phyloP scores from a whole-genome alignment of 35 echinoderm and acorn worm genomes.

The Apostichopus californicus region DNA sequence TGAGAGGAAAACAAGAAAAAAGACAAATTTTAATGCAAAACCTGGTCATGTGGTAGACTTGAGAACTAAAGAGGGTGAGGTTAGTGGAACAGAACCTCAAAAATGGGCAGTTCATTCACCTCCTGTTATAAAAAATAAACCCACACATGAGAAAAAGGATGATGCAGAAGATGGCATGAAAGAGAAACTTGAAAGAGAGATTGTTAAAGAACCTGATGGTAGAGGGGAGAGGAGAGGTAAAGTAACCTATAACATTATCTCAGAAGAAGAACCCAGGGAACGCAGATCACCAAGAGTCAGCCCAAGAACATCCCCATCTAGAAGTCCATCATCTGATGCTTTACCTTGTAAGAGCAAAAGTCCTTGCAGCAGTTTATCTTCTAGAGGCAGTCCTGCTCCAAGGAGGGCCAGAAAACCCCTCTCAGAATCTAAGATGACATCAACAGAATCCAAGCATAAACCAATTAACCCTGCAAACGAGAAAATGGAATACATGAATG shows the following conservation, averaged over 20 bases:
- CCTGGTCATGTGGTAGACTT: constrained; percentile 75
- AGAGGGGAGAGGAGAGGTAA: neutral
- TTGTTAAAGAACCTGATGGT: neutral
- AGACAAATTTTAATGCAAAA: constrained; percentile 26
- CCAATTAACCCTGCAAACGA: neutral
- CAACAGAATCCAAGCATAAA: neutral
- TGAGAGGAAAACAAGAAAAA: constrained; percentile 27
- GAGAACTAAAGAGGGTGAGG: constrained; percentile 1
- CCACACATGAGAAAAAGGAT: neutral
- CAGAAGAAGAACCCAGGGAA: constrained; percentile 15
- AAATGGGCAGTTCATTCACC: constrained; percentile 1
- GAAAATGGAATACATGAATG: neutral
- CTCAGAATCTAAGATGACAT: neutral
- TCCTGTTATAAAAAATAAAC: neutral
- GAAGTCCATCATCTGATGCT: neutral
- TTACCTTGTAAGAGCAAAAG: neutral
- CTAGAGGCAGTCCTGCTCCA: neutral
- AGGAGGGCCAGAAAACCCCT: neutral
- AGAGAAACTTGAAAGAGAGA: neutral
- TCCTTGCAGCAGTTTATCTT: neutral
- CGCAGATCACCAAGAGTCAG: neutral
- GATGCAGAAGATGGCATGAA: neutral
- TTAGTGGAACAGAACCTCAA: neutral
- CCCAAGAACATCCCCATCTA: neutral
- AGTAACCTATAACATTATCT: neutral